Conservation (phyloP, 2,797 vertebrate species). For the Anisognathus igniventris region DNA sequence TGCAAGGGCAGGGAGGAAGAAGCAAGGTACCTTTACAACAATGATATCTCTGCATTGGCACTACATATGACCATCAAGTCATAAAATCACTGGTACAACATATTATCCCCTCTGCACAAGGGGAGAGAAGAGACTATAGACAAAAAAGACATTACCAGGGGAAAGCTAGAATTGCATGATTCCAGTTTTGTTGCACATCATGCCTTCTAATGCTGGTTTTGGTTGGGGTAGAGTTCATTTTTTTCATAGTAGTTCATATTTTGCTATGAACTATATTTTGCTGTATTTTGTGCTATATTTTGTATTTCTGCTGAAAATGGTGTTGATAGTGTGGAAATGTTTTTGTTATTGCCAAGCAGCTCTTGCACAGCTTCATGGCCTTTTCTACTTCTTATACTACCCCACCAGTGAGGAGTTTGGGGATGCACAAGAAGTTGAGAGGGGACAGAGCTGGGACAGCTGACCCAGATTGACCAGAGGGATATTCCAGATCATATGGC, state of each 20-base stretch:
- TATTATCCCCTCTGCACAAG: not conserved
- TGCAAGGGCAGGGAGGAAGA: not conserved
- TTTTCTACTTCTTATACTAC: not conserved
- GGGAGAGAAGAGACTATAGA: not conserved
- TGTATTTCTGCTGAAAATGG: not conserved
- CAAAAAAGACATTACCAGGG: not conserved
- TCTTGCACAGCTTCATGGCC: not conserved
- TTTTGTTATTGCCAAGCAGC: not conserved
- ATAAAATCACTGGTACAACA: not conserved
- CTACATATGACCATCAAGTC: not conserved
- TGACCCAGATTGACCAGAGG: not conserved
- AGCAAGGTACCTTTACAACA: accelerated
- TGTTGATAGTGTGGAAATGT: not conserved
- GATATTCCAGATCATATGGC: not conserved
- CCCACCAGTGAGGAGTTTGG: accelerated
- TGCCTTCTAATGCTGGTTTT: not conserved
- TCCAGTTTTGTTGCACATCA: not conserved
- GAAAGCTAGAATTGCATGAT: not conserved
- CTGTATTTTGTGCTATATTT: not conserved
- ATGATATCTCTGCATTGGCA: not conserved
- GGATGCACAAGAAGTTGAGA: not conserved
- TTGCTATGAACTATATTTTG: no score
- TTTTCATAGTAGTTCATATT: not conserved
- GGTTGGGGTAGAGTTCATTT: not conserved
- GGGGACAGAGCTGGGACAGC: not conserved